These are phyloP conservation scores for Teinopalpus imperialis DNA, from an alignment of 2,888 invertebrate genomes.

Conservation along the genomic window DNA sequence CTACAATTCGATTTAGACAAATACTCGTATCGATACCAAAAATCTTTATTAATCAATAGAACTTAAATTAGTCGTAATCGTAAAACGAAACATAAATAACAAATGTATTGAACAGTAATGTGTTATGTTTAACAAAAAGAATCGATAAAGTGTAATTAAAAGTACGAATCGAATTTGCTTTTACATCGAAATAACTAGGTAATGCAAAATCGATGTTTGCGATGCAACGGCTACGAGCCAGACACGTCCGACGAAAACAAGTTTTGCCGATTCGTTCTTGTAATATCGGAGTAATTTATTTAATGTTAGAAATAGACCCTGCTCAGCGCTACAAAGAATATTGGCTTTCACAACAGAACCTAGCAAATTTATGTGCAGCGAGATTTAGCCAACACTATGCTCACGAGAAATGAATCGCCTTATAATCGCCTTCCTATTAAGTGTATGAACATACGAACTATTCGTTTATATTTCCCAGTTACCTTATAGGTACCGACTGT, in stretches of 20 bases:
- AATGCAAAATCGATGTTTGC: conserved; percentile 63
- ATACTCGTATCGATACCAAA: too few species aligned
- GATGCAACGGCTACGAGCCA: conserved; percentile 57
- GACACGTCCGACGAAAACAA: conserved; percentile 70
- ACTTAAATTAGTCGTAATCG: background rate
- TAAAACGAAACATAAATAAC: background rate
- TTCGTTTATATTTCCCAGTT: conserved; percentile 19
- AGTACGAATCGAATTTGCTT: conserved; percentile 35
- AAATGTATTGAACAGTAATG: background rate
- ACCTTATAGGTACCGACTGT: conserved; percentile 1
- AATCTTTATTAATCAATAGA: background rate
- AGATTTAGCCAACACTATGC: conserved; percentile 66
- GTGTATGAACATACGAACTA: conserved; percentile 21
- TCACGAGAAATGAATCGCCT: conserved; percentile 60
- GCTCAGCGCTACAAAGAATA: conserved; percentile 76
- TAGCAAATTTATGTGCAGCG: conserved; percentile 74
- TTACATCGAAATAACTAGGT: conserved; percentile 43
- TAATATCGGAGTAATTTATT: conserved; percentile 80
- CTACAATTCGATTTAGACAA: too few species aligned
- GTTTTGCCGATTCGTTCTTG: conserved; percentile 76
- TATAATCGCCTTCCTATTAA: conserved; percentile 34
- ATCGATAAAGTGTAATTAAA: conserved; percentile 31
- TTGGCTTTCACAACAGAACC: conserved; percentile 80
- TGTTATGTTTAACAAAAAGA: background rate
- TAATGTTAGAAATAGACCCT: conserved; percentile 78